A percentile compares a stretch with the other conserved stretches of the same genome.
Conservation (phyloP, 2,113 vertebrate species). For the Solea solea region DNA sequence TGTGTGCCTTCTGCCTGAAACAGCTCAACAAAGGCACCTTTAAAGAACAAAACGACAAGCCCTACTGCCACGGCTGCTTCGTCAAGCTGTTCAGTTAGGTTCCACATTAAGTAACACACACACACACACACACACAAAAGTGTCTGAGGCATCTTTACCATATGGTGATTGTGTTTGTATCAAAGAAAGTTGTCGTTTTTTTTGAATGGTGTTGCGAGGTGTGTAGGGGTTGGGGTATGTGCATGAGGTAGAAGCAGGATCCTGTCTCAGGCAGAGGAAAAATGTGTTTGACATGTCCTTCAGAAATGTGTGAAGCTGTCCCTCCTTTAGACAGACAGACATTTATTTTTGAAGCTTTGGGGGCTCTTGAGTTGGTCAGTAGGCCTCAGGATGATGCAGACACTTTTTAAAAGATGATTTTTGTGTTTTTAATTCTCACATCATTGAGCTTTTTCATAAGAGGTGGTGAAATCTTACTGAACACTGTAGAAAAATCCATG, state of each 20-base stretch:
- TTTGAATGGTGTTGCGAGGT: constrained; percentile 39
- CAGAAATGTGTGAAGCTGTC: neutral
- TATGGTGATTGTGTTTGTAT: constrained; percentile 18
- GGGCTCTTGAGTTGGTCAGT: neutral
- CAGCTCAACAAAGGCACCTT: constrained; percentile 99
- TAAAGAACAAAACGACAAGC: constrained; percentile 99
- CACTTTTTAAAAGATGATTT: constrained; percentile 17
- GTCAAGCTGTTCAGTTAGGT: constrained; percentile 97
- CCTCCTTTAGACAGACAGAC: constrained; percentile 2
- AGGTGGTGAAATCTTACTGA: constrained; percentile 37
- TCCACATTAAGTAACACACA: neutral
- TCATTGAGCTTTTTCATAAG: constrained; percentile 27
- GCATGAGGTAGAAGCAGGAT: constrained; percentile 38
- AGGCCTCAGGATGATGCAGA: constrained; percentile 1
- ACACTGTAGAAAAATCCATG: constrained; percentile 56
- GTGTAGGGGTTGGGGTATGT: constrained; percentile 46
- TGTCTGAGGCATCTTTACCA: constrained; percentile 32
- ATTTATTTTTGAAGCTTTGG: constrained; percentile 5
- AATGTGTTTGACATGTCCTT: constrained; percentile 24
- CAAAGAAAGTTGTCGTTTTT: constrained; percentile 28
- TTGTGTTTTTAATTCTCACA: constrained; percentile 27
- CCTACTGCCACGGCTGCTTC: constrained; percentile 98
- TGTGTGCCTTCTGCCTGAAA: constrained; percentile 99
- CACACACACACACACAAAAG: neutral
- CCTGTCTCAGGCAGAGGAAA: constrained; percentile 13